Base-by-base conservation (phyloP, 1,140 invertebrate genomes). In the Linepithema humile region DNA sequence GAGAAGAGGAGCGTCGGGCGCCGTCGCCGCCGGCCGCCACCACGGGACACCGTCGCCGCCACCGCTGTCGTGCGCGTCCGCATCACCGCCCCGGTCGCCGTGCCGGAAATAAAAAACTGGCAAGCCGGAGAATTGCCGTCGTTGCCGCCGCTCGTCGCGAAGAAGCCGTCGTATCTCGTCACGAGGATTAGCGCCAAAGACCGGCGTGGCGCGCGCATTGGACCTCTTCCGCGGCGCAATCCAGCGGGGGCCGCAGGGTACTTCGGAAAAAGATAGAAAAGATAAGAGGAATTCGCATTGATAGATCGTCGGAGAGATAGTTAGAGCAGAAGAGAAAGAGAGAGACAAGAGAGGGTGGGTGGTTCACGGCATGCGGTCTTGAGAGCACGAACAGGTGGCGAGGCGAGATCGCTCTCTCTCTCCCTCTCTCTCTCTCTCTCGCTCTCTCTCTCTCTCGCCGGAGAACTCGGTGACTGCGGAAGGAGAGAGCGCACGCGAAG, bases 321-420 rank as follows among this genome's bases (percentile, higher is more conserved):
- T 26, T 17, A 20, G 20, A 9, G 10, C 23, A 23, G 29, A 20
- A 40, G 38, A 45, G 40, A 45, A 12, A 45, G 45, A 64, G n/a
- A n/a, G n/a, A n/a, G n/a, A 5, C 29, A 40, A 2, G 43, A 50
- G 55, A 62, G 60, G 53, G 85, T 74, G 69, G n/a, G 74, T 85
- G 26, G 45, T 64, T 60, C 6, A 77, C 26, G 40, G 43, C 59
- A 77, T 77, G 73, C 73, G 59, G 59, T 77, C 73, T 77, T 77
- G 73, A 77, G 59, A 77, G 73, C 85, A 87, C 85, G 55, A 87
- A 86, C 85, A 87, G 85, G 85, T 87, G 85, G 85, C 82, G 59
- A 64, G 59, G 85, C 78, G 55, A 70, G 62, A 75, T 75, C 48
- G 29, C 53, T 55, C 64, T 60, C n/a, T n/a, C n/a, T n/a, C n/a